phyloP scores from a whole-genome alignment of 2,888 invertebrate genomes.

The Agrotis ipsilon region DNA sequence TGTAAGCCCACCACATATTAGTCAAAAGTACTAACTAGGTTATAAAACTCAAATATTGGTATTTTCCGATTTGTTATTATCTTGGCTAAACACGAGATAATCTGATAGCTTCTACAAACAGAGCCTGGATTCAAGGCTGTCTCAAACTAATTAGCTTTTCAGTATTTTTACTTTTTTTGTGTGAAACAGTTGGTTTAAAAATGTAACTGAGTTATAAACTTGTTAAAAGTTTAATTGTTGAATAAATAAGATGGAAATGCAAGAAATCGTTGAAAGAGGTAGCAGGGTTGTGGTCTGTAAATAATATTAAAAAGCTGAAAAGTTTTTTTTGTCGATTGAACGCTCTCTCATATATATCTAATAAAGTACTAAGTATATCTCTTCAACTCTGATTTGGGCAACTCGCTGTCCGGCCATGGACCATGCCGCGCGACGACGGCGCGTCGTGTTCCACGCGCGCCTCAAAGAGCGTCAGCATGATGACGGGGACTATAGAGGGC shows the following conservation, averaged over 20 bases:
- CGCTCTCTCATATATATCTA: no score
- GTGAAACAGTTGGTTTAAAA: slow-evolving; percentile 40
- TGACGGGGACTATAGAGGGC: no score
- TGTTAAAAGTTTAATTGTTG: not conserved
- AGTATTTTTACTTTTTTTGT: slow-evolving; percentile 62
- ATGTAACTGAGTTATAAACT: slow-evolving; percentile 19
- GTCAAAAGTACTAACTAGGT: slow-evolving; percentile 1
- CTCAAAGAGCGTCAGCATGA: no score
- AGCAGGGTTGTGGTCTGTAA: slow-evolving; percentile 73
- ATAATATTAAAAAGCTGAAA: no score
- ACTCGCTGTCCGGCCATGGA: no score
- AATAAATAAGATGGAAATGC: slow-evolving; percentile 31
- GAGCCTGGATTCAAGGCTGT: slow-evolving; percentile 70
- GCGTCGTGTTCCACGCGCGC: no score
- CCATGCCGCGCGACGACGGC: no score
- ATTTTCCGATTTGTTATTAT: slow-evolving; percentile 76
- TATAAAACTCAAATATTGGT: slow-evolving; percentile 65
- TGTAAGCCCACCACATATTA: slow-evolving; percentile 29
- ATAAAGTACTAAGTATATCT: no score
- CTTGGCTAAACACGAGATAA: slow-evolving; percentile 77
- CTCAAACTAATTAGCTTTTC: slow-evolving; percentile 44
- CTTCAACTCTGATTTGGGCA: no score
- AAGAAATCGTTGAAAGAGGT: slow-evolving; percentile 68
- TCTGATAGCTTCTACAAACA: slow-evolving; percentile 75
- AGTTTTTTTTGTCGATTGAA: no score